These are phyloP conservation scores for Homarus gammarus DNA, from an alignment of 2,888 invertebrate species.

Conservation along the genomic window DNA sequence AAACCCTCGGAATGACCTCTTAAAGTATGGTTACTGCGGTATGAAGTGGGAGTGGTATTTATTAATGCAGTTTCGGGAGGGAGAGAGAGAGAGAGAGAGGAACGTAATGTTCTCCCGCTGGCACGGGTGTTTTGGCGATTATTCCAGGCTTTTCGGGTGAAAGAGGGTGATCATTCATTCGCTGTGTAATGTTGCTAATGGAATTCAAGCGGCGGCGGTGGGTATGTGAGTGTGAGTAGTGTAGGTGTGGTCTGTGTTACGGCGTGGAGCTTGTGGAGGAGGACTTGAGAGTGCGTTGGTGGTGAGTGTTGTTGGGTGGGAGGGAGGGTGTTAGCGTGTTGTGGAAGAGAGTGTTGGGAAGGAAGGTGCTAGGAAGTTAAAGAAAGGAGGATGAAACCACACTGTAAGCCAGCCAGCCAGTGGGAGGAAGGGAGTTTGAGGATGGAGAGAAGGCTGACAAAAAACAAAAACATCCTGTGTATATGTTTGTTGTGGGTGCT, in stretches of 20 bases:
- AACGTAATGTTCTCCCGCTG: conserved; percentile 3
- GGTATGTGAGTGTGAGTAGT: not conserved
- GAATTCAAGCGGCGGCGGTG: conserved; percentile 32
- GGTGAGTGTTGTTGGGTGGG: not conserved
- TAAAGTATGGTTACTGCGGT: conserved; percentile 42
- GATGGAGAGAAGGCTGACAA: not conserved
- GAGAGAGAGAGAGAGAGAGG: not conserved
- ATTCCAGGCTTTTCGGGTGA: conserved; percentile 29
- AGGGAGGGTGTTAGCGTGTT: not conserved
- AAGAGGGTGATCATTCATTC: conserved; percentile 46
- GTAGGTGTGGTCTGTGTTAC: not conserved
- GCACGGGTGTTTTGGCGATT: not conserved
- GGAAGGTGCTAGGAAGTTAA: not conserved
- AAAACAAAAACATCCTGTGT: not conserved
- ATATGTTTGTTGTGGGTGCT: not conserved
- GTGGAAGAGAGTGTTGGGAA: conserved; percentile 7
- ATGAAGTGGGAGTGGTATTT: conserved; percentile 42
- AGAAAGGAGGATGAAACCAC: not conserved
- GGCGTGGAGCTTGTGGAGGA: no score
- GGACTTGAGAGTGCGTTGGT: not conserved
- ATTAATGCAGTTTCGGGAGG: conserved; percentile 52
- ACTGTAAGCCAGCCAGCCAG: not conserved
- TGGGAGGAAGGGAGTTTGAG: not conserved
- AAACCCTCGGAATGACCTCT: conserved; percentile 47
- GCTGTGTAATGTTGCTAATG: conserved; percentile 60